phyloP scores from a whole-genome alignment of 2,797 vertebrate genomes.

The Chelonia mydas region DNA sequence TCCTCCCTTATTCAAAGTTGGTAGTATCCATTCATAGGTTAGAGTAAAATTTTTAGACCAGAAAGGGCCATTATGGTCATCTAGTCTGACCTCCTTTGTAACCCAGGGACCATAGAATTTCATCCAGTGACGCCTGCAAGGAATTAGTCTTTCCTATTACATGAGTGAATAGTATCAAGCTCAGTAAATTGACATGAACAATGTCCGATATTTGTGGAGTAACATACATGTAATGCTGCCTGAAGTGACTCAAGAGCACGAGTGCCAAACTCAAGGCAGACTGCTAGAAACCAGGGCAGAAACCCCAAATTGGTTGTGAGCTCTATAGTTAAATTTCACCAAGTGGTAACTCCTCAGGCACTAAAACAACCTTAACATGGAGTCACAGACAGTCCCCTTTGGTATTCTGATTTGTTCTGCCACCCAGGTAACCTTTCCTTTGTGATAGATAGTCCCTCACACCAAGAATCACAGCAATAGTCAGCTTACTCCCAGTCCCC shows the following conservation, averaged over 20 bases:
- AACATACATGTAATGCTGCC: not conserved
- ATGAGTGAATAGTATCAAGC: not conserved
- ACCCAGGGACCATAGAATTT: not conserved
- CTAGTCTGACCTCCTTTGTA: not conserved
- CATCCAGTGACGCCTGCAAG: not conserved
- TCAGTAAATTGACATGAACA: not conserved
- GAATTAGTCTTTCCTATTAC: not conserved
- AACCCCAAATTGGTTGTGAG: not conserved
- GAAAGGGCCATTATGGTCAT: not conserved
- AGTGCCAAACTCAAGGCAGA: not conserved
- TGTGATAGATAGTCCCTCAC: not conserved
- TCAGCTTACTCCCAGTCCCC: not conserved
- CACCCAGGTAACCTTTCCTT: not conserved
- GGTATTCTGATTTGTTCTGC: not conserved
- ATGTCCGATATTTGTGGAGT: not conserved
- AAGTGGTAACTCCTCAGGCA: too few species aligned
- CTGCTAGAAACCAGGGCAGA: not conserved
- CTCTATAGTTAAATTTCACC: not conserved
- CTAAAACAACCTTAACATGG: not conserved
- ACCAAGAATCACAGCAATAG: not conserved
- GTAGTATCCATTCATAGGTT: not conserved
- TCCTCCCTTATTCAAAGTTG: not conserved
- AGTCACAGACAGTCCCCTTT: too few species aligned
- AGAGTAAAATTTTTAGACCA: not conserved
- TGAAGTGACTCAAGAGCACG: not conserved